Base-by-base conservation (phyloP, 2,888 invertebrate species). In the Athalia rosae region DNA sequence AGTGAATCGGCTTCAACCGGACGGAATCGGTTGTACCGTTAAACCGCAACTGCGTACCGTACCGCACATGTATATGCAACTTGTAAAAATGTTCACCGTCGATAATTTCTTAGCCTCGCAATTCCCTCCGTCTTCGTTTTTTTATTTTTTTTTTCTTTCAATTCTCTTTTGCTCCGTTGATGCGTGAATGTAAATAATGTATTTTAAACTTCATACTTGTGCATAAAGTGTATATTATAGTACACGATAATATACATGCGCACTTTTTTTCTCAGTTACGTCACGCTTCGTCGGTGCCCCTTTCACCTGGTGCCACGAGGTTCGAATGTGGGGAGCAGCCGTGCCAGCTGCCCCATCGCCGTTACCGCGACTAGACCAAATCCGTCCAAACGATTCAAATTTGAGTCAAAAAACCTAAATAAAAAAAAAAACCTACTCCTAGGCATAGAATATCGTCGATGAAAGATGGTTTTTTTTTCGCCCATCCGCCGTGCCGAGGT, bases 251-350 rank as follows among this genome's bases (percentile, higher is more conserved):
- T 48, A 50, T 13, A 15, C 9, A 48, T 4, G 28, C 13, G 15
- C 48, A 15, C 28, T n/a, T 50, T 48, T 66, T 66, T 66, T 13
- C 9, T 5, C 76, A 67, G 69, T 62, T 80, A 82, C 84, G 82
- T 82, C 83, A 83, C 77, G 58, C 53, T 69, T 67, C 67, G 76
- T 77, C 47, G 53, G 76, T 79, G 84, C 83, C 84, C 85, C 85
- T 85, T 85, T 85, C 85, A 85, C 85, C 85, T 80, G 79, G 78
- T 66, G 58, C 77, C 11, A 45, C 28, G 64, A 80, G 74, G 74
- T 78, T 79, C 78, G 56, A 11, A 28, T 11, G 13, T 41, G 50
- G 67, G 67, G 67, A 53, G 50, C 15, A 28, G 6, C 50, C 4
- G 53, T 53, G 41, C 50, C 53, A 67, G 67, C 15, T 67, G 28